Evolutionary conservation across 2,888 invertebrate species (phyloP).

Genomic region (Mythimna pallens): DNA sequence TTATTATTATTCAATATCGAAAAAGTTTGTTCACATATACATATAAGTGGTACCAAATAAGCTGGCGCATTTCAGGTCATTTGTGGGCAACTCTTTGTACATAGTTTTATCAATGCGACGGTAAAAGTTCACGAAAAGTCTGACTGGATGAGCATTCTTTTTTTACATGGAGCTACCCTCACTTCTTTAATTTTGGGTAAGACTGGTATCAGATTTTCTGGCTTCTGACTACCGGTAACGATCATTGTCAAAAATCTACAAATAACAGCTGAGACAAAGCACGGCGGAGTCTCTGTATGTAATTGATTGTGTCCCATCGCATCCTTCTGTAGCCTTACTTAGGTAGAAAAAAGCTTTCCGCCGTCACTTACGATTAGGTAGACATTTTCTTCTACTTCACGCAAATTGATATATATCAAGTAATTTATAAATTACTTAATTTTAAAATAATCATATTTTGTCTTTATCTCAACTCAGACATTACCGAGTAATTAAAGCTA

Average conservation of each 20-base stretch:
- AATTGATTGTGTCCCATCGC: background rate
- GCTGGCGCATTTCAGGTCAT: too few species aligned
- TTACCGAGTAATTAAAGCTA: slow-evolving; percentile 24
- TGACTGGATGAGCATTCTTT: background rate
- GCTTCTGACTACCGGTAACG: background rate
- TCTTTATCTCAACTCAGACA: slow-evolving; percentile 23
- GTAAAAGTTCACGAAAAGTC: background rate
- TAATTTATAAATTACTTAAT: background rate
- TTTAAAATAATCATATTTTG: background rate
- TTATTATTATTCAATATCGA: too few species aligned
- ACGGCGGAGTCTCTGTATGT: background rate
- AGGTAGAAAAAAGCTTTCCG: background rate
- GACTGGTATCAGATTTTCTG: background rate
- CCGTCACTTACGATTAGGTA: background rate
- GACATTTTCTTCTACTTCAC: background rate
- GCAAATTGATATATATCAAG: background rate
- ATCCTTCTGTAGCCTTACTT: background rate
- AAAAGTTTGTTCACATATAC: too few species aligned
- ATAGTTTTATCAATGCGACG: too few species aligned
- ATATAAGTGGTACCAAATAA: too few species aligned
- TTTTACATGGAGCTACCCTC: background rate
- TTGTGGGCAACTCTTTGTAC: too few species aligned
- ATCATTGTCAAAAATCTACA: background rate
- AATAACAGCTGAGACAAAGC: background rate
- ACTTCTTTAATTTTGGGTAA: background rate